Base-by-base conservation (phyloP, 2,113 vertebrate species). In the Accipiter cooperii region DNA sequence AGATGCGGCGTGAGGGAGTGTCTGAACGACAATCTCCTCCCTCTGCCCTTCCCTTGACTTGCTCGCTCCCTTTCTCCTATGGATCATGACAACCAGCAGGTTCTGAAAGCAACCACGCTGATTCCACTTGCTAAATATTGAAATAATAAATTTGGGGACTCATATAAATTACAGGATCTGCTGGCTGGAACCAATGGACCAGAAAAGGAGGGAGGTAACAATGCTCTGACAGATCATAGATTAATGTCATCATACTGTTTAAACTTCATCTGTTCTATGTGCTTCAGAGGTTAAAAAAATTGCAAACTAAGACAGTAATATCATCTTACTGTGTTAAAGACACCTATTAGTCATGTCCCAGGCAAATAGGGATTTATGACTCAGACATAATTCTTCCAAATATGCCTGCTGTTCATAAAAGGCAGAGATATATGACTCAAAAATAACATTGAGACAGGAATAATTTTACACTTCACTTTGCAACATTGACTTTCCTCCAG, bases 351-450 rank as follows among this genome's bases (percentile, higher is more conserved):
- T 98, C 97, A 98, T 98, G 97, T 98, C 96, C 93, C 63, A 84
- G 90, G 84, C 85, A 98, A 98, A 98, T 95, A 96, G 92, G 91
- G 96, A 98, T 98, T 98, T 98, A 98, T 98, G 98, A 98, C 92
- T 98, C 96, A 98, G 79, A 96, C 69, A 97, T 98, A 98, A 98
- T 97, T 98, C 97, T 98, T 98, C 96, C 92, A 98, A 98, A 98
- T 97, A 97, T 97, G 96, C 97, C 94, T 97, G 91, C 96, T 98
- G 96, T 98, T 98, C 98, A 98, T 98, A 98, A 98, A 98, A 98
- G 97, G 96, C 96, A 98, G 96, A 98, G 97, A 98, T 98, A 97
- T 96, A 98, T 97, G 96, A 95, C 93, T 98, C 96, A 98, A 98
- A 98, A 98, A 98, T 98, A 98, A 97, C 97, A 97, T 40, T 80